Percentiles rank a stretch among this genome's conserved stretches.
phyloP scores from a whole-genome alignment of 2,888 invertebrate genomes.

The Ochropacha duplaris region DNA sequence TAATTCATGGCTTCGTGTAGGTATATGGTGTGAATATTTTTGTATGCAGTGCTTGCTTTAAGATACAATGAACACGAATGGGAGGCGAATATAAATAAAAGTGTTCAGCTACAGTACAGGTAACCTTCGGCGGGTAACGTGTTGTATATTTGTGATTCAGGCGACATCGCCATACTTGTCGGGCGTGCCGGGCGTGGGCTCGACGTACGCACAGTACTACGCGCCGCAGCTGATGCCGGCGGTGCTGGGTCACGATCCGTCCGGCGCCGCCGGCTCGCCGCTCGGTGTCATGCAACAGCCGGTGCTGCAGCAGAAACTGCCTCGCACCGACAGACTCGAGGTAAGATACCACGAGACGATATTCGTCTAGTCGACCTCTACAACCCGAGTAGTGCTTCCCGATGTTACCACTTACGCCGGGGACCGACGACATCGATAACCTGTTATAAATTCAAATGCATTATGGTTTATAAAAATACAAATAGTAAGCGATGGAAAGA shows the following conservation, averaged over 20 bases:
- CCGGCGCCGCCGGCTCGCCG: constrained; percentile 87
- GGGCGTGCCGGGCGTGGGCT: constrained; percentile 94
- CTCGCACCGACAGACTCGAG: constrained; percentile 97
- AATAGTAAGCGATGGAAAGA: not conserved
- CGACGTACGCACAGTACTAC: constrained; percentile 96
- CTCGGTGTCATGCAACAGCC: constrained; percentile 93
- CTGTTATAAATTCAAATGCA: not conserved
- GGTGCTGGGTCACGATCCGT: constrained; percentile 94
- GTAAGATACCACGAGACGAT: constrained; percentile 83
- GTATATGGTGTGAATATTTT: not conserved
- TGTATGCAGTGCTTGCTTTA: not conserved
- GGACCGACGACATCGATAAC: constrained; percentile 50
- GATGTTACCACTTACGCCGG: constrained; percentile 59
- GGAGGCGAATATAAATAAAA: not conserved
- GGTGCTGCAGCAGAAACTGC: constrained; percentile 96
- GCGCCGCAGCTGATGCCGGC: constrained; percentile 95
- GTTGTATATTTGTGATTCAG: constrained; percentile 70
- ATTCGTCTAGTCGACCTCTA: constrained; percentile 26
- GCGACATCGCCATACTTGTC: constrained; percentile 96
- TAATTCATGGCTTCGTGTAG: not conserved
- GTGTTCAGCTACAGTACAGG: not conserved
- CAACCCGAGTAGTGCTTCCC: constrained; percentile 61
- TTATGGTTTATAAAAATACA: not conserved
- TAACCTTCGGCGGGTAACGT: not conserved
- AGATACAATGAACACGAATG: not conserved